These are phyloP conservation scores for Xyrauchen texanus DNA, from an alignment of 2,113 vertebrate species.

Conservation along the genomic window DNA sequence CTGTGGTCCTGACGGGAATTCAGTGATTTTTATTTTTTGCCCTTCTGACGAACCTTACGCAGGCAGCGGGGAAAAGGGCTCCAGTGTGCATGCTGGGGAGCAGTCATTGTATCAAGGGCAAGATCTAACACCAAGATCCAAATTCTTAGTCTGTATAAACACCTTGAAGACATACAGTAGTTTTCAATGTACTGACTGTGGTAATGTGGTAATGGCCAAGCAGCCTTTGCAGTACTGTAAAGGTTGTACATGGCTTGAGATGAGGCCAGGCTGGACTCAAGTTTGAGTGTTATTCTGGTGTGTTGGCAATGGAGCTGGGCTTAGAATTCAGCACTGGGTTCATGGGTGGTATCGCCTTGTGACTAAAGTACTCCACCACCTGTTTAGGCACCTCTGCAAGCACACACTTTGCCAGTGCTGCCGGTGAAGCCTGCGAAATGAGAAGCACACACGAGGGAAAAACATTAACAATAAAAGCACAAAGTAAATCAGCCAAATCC, in stretches of 20 bases:
- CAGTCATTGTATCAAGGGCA: conserved; percentile 48
- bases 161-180: conserved; percentile 51
- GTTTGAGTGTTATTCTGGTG: conserved; percentile 69
- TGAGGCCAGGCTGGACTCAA: too few relatives aligned
- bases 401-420: conserved; percentile 89
- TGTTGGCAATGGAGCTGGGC: conserved; percentile 73
- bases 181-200: conserved; percentile 49
- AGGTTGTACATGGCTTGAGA: conserved; percentile 43
- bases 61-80: conserved; percentile 44
- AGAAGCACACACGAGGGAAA: conserved; percentile 4
- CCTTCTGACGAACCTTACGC: background rate
- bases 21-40: conserved; percentile 32
- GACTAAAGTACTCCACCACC: conserved; percentile 93
- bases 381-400: conserved; percentile 93
- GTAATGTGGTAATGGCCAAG: conserved; percentile 26
- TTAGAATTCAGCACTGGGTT: conserved; percentile 68
- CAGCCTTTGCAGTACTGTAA: conserved; percentile 43
- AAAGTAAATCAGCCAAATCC: conserved; percentile 1
- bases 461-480: conserved; percentile 3
- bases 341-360: conserved; percentile 84
- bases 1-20: conserved; percentile 40
- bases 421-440: conserved; percentile 83
- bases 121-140: conserved; percentile 39
- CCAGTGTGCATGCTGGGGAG: conserved; percentile 54
- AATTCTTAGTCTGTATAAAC: conserved; percentile 60